Percentiles rank a stretch among this genome's conserved stretches.
Conservation (phyloP, 2,113 vertebrate species). For the Mesembrinibis cayennensis region DNA sequence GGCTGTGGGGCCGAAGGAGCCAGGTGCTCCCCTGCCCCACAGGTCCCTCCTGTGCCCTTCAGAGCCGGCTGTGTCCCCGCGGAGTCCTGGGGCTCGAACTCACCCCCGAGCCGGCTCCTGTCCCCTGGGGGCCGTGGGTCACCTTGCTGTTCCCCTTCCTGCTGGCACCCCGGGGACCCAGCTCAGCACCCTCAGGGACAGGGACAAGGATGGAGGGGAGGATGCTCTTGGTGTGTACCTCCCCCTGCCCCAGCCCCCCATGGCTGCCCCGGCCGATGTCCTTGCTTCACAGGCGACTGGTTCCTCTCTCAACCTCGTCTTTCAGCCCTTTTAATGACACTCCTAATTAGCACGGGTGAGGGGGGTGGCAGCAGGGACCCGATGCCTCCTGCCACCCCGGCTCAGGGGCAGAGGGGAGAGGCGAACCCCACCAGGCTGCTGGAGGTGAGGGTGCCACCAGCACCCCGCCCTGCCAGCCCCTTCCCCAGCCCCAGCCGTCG, state of each 20-base stretch:
- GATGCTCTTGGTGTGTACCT: not conserved
- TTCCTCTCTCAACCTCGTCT: not conserved
- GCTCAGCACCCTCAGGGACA: not conserved
- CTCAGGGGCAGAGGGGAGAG: not conserved
- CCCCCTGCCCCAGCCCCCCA: not conserved
- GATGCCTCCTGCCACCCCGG: not conserved
- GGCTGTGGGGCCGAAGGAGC: not conserved
- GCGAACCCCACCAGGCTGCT: fast-evolving
- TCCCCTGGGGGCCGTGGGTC: not conserved
- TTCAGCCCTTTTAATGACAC: conserved; percentile 10
- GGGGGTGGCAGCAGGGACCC: not conserved
- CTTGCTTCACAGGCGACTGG: not conserved
- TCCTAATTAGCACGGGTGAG: not conserved
- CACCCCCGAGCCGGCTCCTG: fast-evolving
- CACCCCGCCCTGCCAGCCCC: not conserved
- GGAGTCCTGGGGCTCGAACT: not conserved
- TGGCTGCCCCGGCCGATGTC: fast-evolving
- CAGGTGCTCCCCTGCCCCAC: not conserved
- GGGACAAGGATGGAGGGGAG: not conserved
- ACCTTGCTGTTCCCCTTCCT: not conserved
- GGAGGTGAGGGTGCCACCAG: not conserved
- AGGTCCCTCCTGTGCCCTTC: not conserved
- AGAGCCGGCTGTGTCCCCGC: not conserved
- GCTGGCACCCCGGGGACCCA: not conserved
- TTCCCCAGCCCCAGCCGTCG: not conserved